Percentiles rank a stretch among this genome's conserved stretches.
Evolutionary conservation across 2,797 vertebrate genomes (phyloP).

Genomic region (Hylomyscus alleni): DNA sequence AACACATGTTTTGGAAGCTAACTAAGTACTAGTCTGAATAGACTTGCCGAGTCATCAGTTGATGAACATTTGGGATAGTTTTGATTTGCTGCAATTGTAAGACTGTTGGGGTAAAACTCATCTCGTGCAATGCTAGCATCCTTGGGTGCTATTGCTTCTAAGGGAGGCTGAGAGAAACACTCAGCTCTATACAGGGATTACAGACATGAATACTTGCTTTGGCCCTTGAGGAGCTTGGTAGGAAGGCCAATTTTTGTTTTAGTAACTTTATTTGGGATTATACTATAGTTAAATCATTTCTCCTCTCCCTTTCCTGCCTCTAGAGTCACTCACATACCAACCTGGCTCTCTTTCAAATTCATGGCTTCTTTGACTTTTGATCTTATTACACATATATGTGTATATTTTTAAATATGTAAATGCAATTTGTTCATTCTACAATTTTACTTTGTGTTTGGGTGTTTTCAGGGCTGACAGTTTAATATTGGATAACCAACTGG

Average conservation of each 20-base stretch:
- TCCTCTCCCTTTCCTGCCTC: too few species aligned
- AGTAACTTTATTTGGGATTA: neutral
- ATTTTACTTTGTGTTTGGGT: neutral
- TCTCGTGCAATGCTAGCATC: neutral
- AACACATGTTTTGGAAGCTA: neutral
- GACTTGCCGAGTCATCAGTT: neutral
- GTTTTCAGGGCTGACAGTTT: neutral
- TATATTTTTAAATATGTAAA: neutral
- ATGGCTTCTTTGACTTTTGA: neutral
- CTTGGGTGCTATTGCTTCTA: neutral
- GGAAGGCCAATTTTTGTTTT: neutral
- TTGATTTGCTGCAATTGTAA: slow-evolving; percentile 6
- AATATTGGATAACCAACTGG: neutral
- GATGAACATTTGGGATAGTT: neutral
- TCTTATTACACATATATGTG: neutral
- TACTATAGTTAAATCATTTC: neutral
- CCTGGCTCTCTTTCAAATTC: neutral
- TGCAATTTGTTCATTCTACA: neutral
- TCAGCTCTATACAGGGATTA: neutral
- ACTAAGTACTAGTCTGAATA: neutral
- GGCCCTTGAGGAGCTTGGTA: neutral
- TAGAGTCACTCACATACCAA: neutral
- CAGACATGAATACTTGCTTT: neutral
- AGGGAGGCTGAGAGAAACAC: neutral
- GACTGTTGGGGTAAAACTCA: neutral